These are phyloP conservation scores for Schmidtea mediterranea DNA, from an alignment of 1,140 invertebrate species.

Conservation along the genomic window DNA sequence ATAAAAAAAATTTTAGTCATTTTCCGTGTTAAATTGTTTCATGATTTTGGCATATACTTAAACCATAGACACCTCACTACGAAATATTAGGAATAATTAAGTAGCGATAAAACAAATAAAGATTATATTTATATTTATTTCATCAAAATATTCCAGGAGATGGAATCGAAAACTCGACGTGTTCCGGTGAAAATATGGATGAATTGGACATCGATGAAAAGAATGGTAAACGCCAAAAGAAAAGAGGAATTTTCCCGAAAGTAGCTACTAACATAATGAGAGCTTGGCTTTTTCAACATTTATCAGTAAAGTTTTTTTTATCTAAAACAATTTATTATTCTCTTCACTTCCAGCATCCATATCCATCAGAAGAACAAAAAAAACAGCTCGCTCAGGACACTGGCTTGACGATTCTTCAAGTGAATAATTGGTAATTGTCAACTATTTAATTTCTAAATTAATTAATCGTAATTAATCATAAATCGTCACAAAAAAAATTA, in stretches of 20 bases:
- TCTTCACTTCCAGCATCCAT: conserved; percentile 8
- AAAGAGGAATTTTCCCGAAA: conserved; percentile 8
- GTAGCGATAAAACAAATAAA: too few relatives aligned
- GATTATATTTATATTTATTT: too few relatives aligned
- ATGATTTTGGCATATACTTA: too few relatives aligned
- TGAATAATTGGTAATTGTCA: conserved; percentile 9
- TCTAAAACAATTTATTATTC: background rate
- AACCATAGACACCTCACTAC: too few relatives aligned
- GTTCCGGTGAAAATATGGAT: conserved; percentile 5
- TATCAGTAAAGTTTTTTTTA: background rate
- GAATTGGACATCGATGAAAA: conserved; percentile 6
- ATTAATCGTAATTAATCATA: too few relatives aligned
- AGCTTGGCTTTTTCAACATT: conserved; percentile 7
- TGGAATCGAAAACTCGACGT: background rate
- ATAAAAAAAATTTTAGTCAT: too few relatives aligned
- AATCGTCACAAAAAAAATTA: too few relatives aligned
- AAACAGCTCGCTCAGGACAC: conserved; percentile 7
- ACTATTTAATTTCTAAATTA: conserved; percentile 3
- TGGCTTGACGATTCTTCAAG: conserved; percentile 9
- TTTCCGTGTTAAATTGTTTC: too few relatives aligned
- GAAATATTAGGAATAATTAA: too few relatives aligned
- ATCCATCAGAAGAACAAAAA: conserved; percentile 10
- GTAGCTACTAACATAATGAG: conserved; percentile 6
- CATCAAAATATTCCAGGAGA: too few relatives aligned
- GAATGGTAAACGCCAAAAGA: conserved; percentile 5